Conservation (phyloP, 2,888 invertebrate genomes). For the Tuberolachnus salignus region DNA sequence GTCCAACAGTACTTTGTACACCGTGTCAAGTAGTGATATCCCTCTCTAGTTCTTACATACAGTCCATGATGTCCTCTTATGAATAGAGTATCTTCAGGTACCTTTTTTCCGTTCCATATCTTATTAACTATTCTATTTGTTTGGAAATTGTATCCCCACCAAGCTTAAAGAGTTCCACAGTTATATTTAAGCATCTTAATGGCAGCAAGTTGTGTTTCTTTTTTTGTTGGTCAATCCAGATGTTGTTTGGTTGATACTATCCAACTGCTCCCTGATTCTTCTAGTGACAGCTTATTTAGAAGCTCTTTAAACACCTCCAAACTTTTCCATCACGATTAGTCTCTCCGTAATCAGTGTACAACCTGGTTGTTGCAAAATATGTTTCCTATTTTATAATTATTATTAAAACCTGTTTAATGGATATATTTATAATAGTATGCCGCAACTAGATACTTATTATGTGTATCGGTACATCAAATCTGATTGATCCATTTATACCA, state of each 20-base stretch:
- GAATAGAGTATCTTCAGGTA: neutral
- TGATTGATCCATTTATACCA: too few relatives aligned
- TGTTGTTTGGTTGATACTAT: neutral
- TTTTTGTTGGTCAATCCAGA: neutral
- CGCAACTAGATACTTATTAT: too few relatives aligned
- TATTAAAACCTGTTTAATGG: too few relatives aligned
- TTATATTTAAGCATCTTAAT: neutral
- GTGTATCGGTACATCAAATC: too few relatives aligned
- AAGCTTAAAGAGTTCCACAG: neutral
- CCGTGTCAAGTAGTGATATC: neutral
- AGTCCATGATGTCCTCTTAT: neutral
- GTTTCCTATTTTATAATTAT: too few relatives aligned
- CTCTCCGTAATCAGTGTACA: neutral
- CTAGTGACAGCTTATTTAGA: neutral
- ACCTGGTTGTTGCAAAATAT: too few relatives aligned
- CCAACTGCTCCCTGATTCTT: neutral
- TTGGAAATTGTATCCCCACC: neutral
- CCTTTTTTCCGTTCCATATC: neutral
- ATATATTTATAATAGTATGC: too few relatives aligned
- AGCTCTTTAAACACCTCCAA: neutral
- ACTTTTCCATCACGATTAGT: neutral
- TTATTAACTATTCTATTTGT: constrained; percentile 5
- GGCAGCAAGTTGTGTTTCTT: neutral
- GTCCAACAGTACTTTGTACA: neutral
- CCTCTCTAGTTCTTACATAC: neutral